Conservation (phyloP, 30 jellyfish, hydroid and myxozoan species). For the Cassiopea xamachana region DNA sequence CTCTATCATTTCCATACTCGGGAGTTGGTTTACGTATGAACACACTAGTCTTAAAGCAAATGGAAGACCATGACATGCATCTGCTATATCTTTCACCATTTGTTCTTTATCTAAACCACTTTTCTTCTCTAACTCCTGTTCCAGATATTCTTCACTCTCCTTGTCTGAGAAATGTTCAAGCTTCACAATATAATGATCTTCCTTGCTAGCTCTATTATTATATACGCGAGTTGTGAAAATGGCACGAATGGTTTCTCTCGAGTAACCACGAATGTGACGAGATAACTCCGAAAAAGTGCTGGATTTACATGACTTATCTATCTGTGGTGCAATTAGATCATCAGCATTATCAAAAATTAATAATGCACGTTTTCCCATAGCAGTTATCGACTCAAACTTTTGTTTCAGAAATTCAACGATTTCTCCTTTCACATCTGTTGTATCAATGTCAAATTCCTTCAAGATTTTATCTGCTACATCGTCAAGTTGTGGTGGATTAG, state of each 20-base stretch:
- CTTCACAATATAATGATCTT: neutral
- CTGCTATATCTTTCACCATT: neutral
- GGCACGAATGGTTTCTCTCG: slow-evolving; percentile 15
- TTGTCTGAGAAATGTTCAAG: neutral
- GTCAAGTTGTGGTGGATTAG: neutral
- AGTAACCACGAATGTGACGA: neutral
- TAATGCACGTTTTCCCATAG: slow-evolving; percentile 1
- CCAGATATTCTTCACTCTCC: neutral
- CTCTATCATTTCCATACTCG: neutral
- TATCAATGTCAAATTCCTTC: slow-evolving; percentile 19
- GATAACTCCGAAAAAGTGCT: neutral
- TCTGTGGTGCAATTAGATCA: neutral
- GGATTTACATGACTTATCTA: neutral
- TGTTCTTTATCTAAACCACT: neutral
- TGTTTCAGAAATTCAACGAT: neutral
- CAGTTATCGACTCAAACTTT: slow-evolving; percentile 5
- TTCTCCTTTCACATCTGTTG: slow-evolving; percentile 25
- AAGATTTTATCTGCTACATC: slow-evolving; percentile 7
- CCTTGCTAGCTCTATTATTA: neutral
- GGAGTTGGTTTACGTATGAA: slow-evolving; percentile 1
- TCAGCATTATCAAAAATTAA: slow-evolving; percentile 36
- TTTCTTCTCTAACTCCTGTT: neutral
- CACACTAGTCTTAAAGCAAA: neutral
- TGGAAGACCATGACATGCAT: slow-evolving; percentile 16
- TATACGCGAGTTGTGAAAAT: neutral